Evolutionary conservation across 2,888 invertebrate genomes (phyloP), one percentile per base, ranked within the genome.

Genomic region (Cryptocephalus moraei): DNA sequence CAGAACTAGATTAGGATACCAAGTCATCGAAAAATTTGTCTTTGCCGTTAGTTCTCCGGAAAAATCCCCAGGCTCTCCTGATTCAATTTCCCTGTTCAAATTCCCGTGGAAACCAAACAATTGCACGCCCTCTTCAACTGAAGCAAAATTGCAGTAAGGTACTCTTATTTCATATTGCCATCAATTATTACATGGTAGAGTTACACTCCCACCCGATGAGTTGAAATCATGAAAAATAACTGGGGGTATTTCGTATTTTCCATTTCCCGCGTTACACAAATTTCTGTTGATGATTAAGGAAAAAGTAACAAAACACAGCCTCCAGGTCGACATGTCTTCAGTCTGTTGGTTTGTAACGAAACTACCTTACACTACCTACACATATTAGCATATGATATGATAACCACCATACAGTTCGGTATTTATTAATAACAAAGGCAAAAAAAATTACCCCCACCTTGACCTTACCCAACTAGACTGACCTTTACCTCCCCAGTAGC

Each of bases 101-200:
- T 80, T 79, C 0, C 79, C 81, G 67, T 84, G 79, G 62, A 84
- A 83, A 0, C 73, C 78, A 58, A 84, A 82, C 8, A 78, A 61
- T 43, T 69, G 67, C 0, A 81, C 57, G 1, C 75, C 77, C 2
- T 71, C 61, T 22, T 67, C 67, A 63, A 79, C 84, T 74, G 51
- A 45, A 61, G 22, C 22, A 22, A 22, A 22, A 13, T 22, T 22
- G 22, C n/a, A 36, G 36, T n/a, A n/a, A n/a, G n/a, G n/a, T 36
- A 4, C 36, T 36, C 4, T 36, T n/a, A 12, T 36, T 36, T 36
- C 36, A n/a, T 4, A 11, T 36, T 36, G 3, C 12, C 6, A 2
- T 36, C 4, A 36, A 36, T 43, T 31, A 49, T 54, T 61, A 72
- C 74, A 70, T 55, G 75, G 75, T 54, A 78, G 74, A 31, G 74